Conservation (phyloP, 64 coral and sea anemone genomes). For the Astreopora myriophthalma region DNA sequence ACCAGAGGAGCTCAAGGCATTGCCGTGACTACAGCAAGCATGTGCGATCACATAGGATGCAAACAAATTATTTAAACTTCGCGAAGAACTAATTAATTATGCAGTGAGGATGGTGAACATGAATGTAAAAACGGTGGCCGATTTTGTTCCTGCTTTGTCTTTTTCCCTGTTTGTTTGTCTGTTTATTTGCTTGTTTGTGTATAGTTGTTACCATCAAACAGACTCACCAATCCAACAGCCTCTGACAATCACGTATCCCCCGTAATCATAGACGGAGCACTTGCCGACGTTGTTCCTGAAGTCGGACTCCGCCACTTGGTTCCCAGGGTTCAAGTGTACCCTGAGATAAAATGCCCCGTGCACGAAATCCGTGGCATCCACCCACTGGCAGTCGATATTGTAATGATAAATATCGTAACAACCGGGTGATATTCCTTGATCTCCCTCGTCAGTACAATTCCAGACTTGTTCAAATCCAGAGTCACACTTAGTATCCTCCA, state of each 20-base stretch:
- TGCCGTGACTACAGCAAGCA: too few relatives aligned
- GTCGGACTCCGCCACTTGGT: conserved; percentile 83
- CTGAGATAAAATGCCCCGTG: conserved; percentile 45
- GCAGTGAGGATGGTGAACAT: too few relatives aligned
- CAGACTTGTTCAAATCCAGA: conserved; percentile 67
- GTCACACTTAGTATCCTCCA: conserved; percentile 91
- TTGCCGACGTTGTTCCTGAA: conserved; percentile 82
- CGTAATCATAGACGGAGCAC: conserved; percentile 72
- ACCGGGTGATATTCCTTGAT: conserved; percentile 84
- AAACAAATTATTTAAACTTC: too few relatives aligned
- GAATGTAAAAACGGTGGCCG: too few relatives aligned
- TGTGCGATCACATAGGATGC: too few relatives aligned
- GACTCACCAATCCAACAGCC: conserved; percentile 70
- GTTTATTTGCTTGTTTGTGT: too few relatives aligned
- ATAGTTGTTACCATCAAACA: too few relatives aligned
- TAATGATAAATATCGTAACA: conserved; percentile 85
- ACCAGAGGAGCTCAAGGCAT: too few relatives aligned
- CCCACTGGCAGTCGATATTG: conserved; percentile 92
- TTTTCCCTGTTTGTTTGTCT: too few relatives aligned
- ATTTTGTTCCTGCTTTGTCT: too few relatives aligned
- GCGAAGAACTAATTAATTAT: too few relatives aligned
- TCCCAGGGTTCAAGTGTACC: conserved; percentile 67
- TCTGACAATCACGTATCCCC: background rate
- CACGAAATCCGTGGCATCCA: conserved; percentile 63
- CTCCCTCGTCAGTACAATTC: conserved; percentile 63